Percentiles rank a stretch among this genome's conserved stretches.
phyloP scores from a whole-genome alignment of 1,140 invertebrate species.

The Drosophila yakuba region DNA sequence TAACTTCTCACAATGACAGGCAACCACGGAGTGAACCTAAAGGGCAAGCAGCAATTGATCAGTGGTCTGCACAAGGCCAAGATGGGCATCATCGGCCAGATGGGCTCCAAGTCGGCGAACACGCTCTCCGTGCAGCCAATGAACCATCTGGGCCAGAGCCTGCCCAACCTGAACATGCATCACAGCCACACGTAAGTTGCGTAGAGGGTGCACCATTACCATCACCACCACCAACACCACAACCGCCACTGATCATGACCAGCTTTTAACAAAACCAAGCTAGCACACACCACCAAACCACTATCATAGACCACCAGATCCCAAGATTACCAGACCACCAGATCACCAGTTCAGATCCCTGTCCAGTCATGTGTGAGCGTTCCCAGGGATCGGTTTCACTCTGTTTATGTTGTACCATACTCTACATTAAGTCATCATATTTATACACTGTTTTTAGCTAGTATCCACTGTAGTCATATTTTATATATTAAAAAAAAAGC shows the following conservation, averaged over 20 bases:
- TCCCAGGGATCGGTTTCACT: constrained; percentile 33
- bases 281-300: constrained; percentile 39
- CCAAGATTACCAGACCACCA: constrained; percentile 24
- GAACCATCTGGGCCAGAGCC: constrained; percentile 89
- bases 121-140: constrained; percentile 90
- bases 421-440: constrained; percentile 48
- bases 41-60: constrained; percentile 66
- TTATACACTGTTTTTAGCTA: constrained; percentile 49
- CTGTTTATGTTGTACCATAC: constrained; percentile 48
- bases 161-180: constrained; percentile 88
- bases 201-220: constrained; percentile 51
- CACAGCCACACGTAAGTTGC: constrained; percentile 81
- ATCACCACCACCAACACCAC: background rate
- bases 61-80: constrained; percentile 79
- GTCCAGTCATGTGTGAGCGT: constrained; percentile 27
- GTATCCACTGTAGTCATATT: constrained; percentile 39
- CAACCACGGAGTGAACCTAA: constrained; percentile 51
- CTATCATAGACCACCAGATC: constrained; percentile 25
- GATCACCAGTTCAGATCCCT: constrained; percentile 22
- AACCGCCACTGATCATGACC: constrained; percentile 46
- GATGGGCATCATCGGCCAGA: constrained; percentile 73
- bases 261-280: constrained; percentile 60
- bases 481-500: constrained; percentile 21
- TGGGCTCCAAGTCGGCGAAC: constrained; percentile 86
- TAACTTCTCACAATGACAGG: constrained; percentile 6